Evolutionary conservation across 2,797 vertebrate species (phyloP).

Genomic region (Pelochelys cantorii): DNA sequence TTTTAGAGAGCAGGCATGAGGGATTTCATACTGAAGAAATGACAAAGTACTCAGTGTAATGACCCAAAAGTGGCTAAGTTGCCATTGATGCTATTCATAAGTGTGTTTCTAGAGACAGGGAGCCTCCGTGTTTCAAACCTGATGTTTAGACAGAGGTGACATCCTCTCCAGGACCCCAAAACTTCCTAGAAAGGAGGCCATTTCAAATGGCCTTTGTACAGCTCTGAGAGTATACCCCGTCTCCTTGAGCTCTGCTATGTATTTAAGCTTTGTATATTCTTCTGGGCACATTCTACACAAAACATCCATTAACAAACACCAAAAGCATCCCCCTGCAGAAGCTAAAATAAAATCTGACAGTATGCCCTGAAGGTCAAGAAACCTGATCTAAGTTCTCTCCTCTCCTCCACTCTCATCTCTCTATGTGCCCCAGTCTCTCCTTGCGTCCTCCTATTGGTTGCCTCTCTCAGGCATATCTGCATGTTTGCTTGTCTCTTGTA

Average conservation of each 20-base stretch:
- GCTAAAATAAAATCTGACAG: background rate
- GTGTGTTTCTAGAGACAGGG: background rate
- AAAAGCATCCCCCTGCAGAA: background rate
- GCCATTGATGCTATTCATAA: background rate
- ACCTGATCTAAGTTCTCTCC: background rate
- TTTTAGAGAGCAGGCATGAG: background rate
- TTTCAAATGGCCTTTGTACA: background rate
- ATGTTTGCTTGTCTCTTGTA: background rate
- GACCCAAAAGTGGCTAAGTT: background rate
- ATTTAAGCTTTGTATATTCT: background rate
- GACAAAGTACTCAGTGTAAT: background rate
- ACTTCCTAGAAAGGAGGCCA: background rate
- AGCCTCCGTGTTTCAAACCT: background rate
- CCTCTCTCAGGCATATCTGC: background rate
- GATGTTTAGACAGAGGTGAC: background rate
- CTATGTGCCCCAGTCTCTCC: too few relatives aligned
- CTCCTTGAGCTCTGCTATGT: background rate
- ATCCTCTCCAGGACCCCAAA: background rate
- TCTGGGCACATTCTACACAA: background rate
- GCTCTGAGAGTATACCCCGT: background rate
- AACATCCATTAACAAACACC: background rate
- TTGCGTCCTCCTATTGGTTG: background rate
- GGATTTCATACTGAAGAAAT: background rate
- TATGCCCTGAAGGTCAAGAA: background rate
- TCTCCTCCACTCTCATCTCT: background rate